Conservation (phyloP, 1,140 invertebrate species). For the Zaprionus ghesquierei region DNA sequence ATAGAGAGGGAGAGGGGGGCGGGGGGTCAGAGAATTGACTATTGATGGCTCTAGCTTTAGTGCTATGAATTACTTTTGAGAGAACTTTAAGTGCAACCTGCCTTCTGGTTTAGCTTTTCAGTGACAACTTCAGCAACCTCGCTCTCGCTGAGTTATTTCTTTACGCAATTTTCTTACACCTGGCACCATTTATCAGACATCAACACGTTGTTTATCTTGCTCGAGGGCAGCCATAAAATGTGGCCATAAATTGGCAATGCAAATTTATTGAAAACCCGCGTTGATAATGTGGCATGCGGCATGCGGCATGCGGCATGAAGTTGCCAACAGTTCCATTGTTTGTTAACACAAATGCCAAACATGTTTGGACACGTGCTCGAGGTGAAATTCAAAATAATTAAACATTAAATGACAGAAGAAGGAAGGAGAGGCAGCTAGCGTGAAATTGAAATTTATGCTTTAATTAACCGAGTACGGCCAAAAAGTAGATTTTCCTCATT, state of each 20-base stretch:
- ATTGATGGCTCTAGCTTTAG: neutral
- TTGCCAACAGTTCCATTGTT: neutral
- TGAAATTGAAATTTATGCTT: constrained; percentile 73
- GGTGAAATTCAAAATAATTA: constrained; percentile 32
- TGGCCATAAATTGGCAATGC: constrained; percentile 61
- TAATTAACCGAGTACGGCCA: constrained; percentile 55
- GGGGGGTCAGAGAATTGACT: neutral
- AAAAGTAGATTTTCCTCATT: constrained; percentile 43
- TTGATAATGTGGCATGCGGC: constrained; percentile 47
- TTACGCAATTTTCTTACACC: constrained; percentile 39
- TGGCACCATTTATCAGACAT: constrained; percentile 56
- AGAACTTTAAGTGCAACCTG: neutral
- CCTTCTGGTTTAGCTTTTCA: neutral
- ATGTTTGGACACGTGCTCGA: constrained; percentile 43
- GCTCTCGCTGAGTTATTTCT: neutral
- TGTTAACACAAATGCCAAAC: constrained; percentile 39
- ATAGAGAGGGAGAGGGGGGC: neutral
- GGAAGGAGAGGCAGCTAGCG: constrained; percentile 25
- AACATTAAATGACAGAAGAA: constrained; percentile 35
- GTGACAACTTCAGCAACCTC: neutral
- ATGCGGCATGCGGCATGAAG: neutral
- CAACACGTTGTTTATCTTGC: constrained; percentile 52
- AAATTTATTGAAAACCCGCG: constrained; percentile 60
- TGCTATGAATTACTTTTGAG: neutral
- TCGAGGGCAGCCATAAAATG: constrained; percentile 50